A percentile compares a stretch with the other conserved stretches of the same genome.
phyloP scores from a whole-genome alignment of 2,113 vertebrate genomes.

The Podarcis muralis region DNA sequence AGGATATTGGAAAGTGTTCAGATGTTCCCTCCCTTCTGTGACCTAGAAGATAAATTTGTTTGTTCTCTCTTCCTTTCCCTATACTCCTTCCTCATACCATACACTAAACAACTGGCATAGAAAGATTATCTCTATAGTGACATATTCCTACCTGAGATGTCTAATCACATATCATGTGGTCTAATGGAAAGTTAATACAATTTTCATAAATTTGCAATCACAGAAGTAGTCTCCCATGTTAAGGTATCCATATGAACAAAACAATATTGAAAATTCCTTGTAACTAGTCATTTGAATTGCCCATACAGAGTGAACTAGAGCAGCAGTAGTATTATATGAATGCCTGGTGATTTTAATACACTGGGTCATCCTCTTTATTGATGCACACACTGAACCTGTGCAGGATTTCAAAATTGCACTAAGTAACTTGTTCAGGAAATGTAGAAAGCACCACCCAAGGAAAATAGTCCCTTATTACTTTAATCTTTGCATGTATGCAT shows the following conservation, averaged over 20 bases:
- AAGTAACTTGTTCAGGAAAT: slow-evolving; percentile 5
- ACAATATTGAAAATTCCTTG: neutral
- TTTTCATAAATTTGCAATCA: slow-evolving; percentile 6
- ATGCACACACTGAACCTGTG: neutral
- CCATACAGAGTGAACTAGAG: neutral
- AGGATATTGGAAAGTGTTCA: neutral
- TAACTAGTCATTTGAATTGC: neutral
- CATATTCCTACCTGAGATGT: neutral
- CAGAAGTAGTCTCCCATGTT: neutral
- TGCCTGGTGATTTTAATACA: neutral
- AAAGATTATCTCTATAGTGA: no score
- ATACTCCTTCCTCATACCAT: neutral
- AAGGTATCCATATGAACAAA: neutral
- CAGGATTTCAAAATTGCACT: neutral
- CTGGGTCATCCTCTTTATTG: neutral
- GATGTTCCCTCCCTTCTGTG: neutral
- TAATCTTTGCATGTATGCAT: neutral
- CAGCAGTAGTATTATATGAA: slow-evolving; percentile 14
- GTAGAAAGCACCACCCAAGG: neutral
- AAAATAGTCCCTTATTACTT: neutral
- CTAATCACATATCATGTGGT: neutral
- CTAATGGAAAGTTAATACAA: neutral
- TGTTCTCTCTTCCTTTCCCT: neutral
- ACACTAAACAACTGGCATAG: neutral
- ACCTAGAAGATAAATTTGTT: neutral